Evolutionary conservation across 2,113 vertebrate genomes (phyloP), one percentile per base, ranked within the genome.

Genomic region (Neofelis nebulosa): DNA sequence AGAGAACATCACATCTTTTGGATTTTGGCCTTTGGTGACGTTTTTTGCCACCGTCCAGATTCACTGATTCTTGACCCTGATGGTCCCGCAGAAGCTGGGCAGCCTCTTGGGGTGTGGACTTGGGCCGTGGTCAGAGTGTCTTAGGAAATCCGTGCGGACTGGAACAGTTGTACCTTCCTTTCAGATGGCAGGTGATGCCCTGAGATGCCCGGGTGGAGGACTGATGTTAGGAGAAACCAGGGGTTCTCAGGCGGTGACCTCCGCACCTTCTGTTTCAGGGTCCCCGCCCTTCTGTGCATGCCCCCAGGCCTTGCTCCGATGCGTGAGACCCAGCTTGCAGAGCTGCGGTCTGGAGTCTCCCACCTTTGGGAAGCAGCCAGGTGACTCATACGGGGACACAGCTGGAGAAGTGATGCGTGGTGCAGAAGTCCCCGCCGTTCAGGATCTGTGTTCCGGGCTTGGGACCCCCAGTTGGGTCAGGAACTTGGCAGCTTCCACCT

Each of bases 1-100:
- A 29, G 91, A 68, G 80, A 94, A 96, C 80, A 80, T 63, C n/a
- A 55, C 18, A n/a, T 76, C 91, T 94, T 96, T 92, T 94, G 97
- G 96, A 41, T 87, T 85, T 90, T n/a, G 80, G 89, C 63, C 57
- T 84, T 74, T 91, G 94, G 88, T 85, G 71, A 91, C 92, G 71
- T 95, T 93, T 21, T 90, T 79, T 79, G 86, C 52, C 7, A 25
- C 38, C 25, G 48, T 74, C 68, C 83, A 14, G 50, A 74, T 63
- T 85, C 73, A 33, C 14, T 18, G 61, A 83, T 50, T 21, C 55
- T 65, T 38, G 57, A 12, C 82, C 65, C 38, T 63, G 55, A 48
- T 79, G 63, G 89, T 79, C 66, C 93, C 68, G 31, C 78, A 38
- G 50, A 61, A 91, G 45, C 69, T 11, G 5, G 27, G 50, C 45